Conservation (phyloP, 2,113 vertebrate species). For the Cygnus atratus region DNA sequence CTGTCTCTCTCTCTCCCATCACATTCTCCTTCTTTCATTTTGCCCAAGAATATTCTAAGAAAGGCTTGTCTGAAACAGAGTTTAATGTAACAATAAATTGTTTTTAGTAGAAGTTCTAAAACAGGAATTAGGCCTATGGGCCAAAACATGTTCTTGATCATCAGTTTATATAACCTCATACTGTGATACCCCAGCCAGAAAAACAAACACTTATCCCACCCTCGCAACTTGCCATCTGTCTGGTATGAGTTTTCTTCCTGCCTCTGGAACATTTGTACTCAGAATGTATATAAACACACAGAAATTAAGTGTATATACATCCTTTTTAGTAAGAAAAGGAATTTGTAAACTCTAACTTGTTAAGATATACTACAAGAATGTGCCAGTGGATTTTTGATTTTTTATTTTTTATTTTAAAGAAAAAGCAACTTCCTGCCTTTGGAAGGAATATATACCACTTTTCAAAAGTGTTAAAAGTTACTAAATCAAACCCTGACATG, state of each 20-base stretch:
- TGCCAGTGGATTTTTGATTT: too few species aligned
- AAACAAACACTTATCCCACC: constrained; percentile 26
- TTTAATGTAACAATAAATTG: not conserved
- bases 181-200: not conserved
- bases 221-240: not conserved
- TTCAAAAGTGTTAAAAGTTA: not conserved
- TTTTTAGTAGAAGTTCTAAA: not conserved
- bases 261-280: not conserved
- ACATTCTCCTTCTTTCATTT: not conserved
- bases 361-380: not conserved
- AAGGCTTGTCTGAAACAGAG: not conserved
- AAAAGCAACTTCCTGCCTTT: not conserved
- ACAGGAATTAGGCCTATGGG: not conserved
- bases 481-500: not conserved
- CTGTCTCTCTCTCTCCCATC: not conserved
- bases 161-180: constrained; percentile 36
- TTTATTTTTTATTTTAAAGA: not conserved
- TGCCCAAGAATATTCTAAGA: not conserved
- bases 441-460: not conserved
- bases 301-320: not conserved
- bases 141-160: constrained; percentile 1
- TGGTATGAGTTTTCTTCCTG: not conserved
- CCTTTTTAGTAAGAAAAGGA: not conserved
- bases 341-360: not conserved
- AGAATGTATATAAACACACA: not conserved